Conservation (phyloP, 2,113 vertebrate species). For the Oxyura jamaicensis region DNA sequence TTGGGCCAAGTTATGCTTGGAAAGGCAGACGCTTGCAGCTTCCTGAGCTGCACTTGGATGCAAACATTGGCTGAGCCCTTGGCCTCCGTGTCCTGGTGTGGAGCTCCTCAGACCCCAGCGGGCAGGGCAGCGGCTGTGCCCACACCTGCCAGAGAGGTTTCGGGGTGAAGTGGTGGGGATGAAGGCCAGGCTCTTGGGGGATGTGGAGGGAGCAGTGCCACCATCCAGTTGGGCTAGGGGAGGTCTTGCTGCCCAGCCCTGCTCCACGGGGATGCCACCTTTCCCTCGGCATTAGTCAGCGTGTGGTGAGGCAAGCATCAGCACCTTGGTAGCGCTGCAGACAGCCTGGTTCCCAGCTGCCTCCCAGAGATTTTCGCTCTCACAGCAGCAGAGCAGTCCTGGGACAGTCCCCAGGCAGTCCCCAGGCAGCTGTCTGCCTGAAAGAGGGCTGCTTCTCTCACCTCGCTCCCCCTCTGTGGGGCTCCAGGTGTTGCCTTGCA, state of each 20-base stretch:
- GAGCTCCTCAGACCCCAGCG: not conserved
- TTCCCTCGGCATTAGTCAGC: too few relatives aligned
- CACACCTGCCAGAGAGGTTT: not conserved
- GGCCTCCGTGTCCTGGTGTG: not conserved
- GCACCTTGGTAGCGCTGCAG: not conserved
- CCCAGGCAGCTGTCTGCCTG: not conserved
- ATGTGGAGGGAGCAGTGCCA: not conserved
- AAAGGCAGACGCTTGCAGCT: not conserved
- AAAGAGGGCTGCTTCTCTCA: not conserved
- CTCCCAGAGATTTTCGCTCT: not conserved
- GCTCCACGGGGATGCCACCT: not conserved
- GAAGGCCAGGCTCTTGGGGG: not conserved
- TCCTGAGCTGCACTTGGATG: not conserved
- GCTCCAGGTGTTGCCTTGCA: not conserved
- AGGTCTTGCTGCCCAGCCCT: not conserved
- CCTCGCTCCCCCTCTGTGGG: not conserved
- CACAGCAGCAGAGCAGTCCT: not conserved
- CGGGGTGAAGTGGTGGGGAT: not conserved
- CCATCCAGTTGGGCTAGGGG: too few relatives aligned
- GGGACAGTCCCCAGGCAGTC: not conserved
- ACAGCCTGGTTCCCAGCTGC: not conserved
- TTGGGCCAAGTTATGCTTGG: constrained; percentile 23
- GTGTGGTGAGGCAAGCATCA: not conserved
- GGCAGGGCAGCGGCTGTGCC: not conserved
- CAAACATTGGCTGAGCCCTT: not conserved